Evolutionary conservation across 2,888 invertebrate species (phyloP).

Genomic region (Eubasilissa splendida): DNA sequence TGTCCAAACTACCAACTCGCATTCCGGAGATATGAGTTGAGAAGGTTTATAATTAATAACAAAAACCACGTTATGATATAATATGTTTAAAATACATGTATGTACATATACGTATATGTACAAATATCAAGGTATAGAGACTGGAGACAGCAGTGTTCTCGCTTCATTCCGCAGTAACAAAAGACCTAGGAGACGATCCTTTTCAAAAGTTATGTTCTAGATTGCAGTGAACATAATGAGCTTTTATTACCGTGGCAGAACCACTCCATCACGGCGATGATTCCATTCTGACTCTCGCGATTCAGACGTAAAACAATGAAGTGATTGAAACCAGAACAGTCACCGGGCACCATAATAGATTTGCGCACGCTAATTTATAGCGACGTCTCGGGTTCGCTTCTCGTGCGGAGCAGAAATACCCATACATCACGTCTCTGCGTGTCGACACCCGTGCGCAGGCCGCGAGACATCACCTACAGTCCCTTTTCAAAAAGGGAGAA

Average conservation of each 20-base stretch:
- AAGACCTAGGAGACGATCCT: conserved; percentile 10
- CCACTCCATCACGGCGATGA: conserved; percentile 14
- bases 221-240: conserved; percentile 8
- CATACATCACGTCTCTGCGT: conserved; percentile 26
- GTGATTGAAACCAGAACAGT: conserved; percentile 30
- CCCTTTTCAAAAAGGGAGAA: too few species aligned
- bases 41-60: too few species aligned
- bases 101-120: too few species aligned
- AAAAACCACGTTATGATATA: too few species aligned
- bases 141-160: too few species aligned
- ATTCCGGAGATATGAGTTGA: too few species aligned
- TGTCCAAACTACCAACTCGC: too few species aligned
- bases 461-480: too few species aligned
- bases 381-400: conserved; percentile 37
- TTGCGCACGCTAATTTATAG: conserved; percentile 34
- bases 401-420: conserved; percentile 36
- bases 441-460: neutral
- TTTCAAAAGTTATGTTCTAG: conserved; percentile 22
- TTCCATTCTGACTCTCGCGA: conserved; percentile 16
- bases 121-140: too few species aligned
- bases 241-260: conserved; percentile 23
- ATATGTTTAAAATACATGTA: too few species aligned
- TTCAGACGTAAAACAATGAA: conserved; percentile 39
- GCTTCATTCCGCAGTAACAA: neutral
- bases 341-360: conserved; percentile 32